Evolutionary conservation across 30 jellyfish, hydroid and myxozoan species (phyloP).

Genomic region (Nemopilema nomurai): DNA sequence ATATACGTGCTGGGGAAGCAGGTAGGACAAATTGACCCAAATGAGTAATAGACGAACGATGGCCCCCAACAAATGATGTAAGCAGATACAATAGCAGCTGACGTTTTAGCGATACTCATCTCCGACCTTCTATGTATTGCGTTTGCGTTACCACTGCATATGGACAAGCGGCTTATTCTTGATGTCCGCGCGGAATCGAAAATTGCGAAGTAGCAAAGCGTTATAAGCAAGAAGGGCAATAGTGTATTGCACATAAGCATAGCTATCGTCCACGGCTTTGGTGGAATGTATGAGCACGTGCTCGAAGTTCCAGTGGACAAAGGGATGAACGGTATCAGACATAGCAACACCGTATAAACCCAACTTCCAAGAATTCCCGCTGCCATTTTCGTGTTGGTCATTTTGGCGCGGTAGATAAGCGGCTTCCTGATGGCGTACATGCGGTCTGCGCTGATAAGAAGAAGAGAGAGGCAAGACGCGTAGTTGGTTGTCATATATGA

Average conservation of each 20-base stretch:
- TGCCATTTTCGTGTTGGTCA: constrained; percentile 63
- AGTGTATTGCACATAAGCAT: constrained; percentile 82
- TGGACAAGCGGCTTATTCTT: constrained; percentile 6
- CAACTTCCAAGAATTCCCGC: constrained; percentile 47
- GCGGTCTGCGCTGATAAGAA: constrained; percentile 72
- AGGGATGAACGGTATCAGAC: constrained; percentile 79
- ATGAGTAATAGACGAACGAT: constrained; percentile 65
- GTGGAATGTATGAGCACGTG: constrained; percentile 63
- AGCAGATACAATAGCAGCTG: constrained; percentile 50
- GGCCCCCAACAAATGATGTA: constrained; percentile 89
- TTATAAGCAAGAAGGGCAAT: constrained; percentile 70
- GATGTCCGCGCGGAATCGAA: constrained; percentile 58
- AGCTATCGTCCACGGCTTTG: constrained; percentile 66
- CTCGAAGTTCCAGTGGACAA: neutral
- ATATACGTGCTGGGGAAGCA: constrained; percentile 58
- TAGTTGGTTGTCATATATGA: constrained; percentile 85
- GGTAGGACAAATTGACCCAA: constrained; percentile 43
- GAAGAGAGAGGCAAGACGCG: constrained; percentile 65
- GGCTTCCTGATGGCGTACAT: constrained; percentile 74
- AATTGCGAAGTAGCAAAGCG: constrained; percentile 50
- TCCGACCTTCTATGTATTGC: constrained; percentile 4
- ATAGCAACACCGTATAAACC: constrained; percentile 67
- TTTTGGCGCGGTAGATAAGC: constrained; percentile 46
- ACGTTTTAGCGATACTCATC: constrained; percentile 50
- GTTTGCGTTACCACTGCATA: neutral